These are phyloP conservation scores for Leptinotarsa lineolata DNA, from an alignment of 1,140 invertebrate genomes.

Conservation along the genomic window DNA sequence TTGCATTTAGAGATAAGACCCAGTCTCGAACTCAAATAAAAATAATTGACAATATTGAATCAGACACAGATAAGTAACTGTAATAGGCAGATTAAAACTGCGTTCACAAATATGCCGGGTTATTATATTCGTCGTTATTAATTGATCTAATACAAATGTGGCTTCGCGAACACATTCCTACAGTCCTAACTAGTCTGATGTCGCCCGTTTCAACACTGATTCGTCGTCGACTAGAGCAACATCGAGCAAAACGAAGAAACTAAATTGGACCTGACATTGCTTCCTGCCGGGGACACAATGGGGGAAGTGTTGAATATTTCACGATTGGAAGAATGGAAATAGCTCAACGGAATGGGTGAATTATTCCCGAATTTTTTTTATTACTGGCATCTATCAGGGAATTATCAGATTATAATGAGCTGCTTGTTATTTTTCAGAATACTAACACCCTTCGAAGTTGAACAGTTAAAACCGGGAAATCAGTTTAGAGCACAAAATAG, in stretches of 20 bases:
- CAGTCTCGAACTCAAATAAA: not conserved
- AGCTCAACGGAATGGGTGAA: too few relatives aligned
- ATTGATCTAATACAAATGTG: not conserved
- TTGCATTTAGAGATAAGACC: not conserved
- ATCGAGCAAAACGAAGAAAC: conserved; percentile 10
- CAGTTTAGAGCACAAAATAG: too few relatives aligned
- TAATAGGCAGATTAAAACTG: not conserved
- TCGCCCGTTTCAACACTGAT: conserved; percentile 4
- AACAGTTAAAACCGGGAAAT: too few relatives aligned
- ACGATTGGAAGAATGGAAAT: not conserved
- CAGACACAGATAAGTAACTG: not conserved
- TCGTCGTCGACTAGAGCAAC: conserved; percentile 17
- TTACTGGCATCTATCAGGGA: too few relatives aligned
- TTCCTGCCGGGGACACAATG: conserved; percentile 23
- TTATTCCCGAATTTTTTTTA: too few relatives aligned
- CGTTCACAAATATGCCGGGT: not conserved
- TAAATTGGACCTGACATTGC: conserved; percentile 19
- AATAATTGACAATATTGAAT: not conserved
- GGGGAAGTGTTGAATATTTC: conserved; percentile 3
- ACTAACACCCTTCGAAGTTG: too few relatives aligned
- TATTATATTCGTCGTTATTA: not conserved
- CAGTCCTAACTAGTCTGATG: not conserved
- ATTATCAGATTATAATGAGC: too few relatives aligned
- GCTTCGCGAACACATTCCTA: not conserved
- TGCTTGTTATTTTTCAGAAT: too few relatives aligned